Percentiles rank a stretch among this genome's conserved stretches.
These are phyloP conservation scores for Sylvia atricapilla DNA, from an alignment of 2,113 vertebrate genomes.

Conservation along the genomic window DNA sequence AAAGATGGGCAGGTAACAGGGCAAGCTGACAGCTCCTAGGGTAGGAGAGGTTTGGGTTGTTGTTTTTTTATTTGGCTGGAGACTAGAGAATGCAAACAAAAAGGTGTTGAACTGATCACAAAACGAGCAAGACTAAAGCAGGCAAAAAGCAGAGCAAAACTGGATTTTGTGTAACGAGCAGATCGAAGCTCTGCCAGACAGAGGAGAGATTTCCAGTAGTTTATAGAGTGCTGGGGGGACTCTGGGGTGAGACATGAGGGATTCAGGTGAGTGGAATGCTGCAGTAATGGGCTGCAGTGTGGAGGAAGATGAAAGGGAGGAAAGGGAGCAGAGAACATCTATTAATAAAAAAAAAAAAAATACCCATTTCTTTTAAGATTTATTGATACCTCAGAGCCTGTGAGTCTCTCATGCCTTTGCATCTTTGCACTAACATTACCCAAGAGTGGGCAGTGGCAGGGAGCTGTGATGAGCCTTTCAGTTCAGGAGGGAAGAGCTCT, in stretches of 20 bases:
- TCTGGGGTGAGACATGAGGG: background rate
- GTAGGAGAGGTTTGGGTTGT: background rate
- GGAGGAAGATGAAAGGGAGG: background rate
- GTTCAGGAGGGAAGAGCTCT: conserved; percentile 2
- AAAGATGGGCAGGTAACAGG: background rate
- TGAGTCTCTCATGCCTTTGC: background rate
- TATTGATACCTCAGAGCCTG: conserved; percentile 9
- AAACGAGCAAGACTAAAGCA: background rate
- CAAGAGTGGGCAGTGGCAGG: background rate
- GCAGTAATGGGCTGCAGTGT: background rate
- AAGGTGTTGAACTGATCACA: background rate
- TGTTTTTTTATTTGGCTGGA: background rate
- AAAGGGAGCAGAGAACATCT: background rate
- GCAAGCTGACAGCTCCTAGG: background rate
- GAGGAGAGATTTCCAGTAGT: background rate
- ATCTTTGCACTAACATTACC: background rate
- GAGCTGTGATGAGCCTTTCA: background rate
- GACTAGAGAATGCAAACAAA: background rate
- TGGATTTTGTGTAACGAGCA: background rate
- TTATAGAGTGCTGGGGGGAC: background rate
- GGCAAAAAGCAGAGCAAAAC: background rate
- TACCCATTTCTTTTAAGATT: background rate
- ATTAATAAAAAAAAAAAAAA: conserved; percentile 4
- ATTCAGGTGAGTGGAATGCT: background rate
- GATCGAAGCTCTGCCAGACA: background rate